phyloP scores from a whole-genome alignment of 2,113 vertebrate genomes.

The Cynocephalus volans region DNA sequence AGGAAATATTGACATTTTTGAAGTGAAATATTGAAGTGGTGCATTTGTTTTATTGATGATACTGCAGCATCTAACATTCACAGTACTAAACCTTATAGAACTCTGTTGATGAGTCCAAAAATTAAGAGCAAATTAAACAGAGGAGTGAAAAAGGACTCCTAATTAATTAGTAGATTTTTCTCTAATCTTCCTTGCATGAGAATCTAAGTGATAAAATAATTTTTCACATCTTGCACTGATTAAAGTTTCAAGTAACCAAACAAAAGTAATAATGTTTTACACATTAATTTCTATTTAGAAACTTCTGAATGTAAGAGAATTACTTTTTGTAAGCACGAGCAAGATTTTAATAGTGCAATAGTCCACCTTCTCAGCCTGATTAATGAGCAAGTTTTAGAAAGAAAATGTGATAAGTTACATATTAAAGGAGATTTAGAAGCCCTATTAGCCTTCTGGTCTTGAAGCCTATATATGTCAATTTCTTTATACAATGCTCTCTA shows the following conservation, averaged over 20 bases:
- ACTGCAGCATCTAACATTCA: constrained; percentile 64
- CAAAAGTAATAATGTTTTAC: constrained; percentile 43
- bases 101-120: constrained; percentile 66
- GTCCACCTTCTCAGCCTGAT: not conserved
- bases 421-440: constrained; percentile 40
- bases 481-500: constrained; percentile 13
- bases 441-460: not conserved
- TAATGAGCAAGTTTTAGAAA: constrained; percentile 44
- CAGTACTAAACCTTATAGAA: constrained; percentile 75
- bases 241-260: constrained; percentile 84
- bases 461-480: not conserved
- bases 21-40: constrained; percentile 69
- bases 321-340: constrained; percentile 39
- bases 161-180: constrained; percentile 62
- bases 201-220: constrained; percentile 79
- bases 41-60: constrained; percentile 73
- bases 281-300: constrained; percentile 53
- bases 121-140: constrained; percentile 79
- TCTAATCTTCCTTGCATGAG: constrained; percentile 56
- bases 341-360: not conserved
- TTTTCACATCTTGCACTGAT: constrained; percentile 62
- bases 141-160: constrained; percentile 75
- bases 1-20: constrained; percentile 86
- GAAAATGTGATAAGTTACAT: not conserved
- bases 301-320: constrained; percentile 25